phyloP scores from a whole-genome alignment of 2,888 invertebrate species.

The Rhamphomyia laevipes region DNA sequence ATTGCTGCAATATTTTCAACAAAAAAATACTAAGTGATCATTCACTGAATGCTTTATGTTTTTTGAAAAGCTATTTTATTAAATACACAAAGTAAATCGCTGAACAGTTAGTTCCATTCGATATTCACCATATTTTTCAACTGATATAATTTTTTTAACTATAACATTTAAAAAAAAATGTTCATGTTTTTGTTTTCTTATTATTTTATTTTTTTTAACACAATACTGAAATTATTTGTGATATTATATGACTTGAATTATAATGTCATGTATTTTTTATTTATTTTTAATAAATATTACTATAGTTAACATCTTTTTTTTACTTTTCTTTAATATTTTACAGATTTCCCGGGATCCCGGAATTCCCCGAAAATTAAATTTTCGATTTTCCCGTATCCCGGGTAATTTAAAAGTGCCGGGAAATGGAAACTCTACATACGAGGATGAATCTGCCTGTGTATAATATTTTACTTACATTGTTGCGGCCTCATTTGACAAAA shows the following conservation, averaged over 20 bases:
- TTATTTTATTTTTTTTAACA: not conserved
- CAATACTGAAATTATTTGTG: not conserved
- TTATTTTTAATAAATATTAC: not conserved
- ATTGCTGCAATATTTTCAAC: not conserved
- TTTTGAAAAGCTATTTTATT: not conserved
- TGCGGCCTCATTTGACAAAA: too few relatives aligned
- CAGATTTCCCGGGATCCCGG: not conserved
- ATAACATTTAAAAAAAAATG: not conserved
- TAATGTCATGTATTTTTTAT: not conserved
- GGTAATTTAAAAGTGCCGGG: too few relatives aligned
- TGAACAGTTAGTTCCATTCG: not conserved
- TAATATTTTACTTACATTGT: too few relatives aligned
- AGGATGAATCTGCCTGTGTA: too few relatives aligned
- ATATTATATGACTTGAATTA: not conserved
- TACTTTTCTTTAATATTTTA: not conserved
- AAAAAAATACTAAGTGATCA: not conserved
- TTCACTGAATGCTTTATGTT: not conserved
- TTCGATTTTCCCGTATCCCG: not conserved
- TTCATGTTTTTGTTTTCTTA: not conserved
- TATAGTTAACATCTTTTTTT: not conserved
- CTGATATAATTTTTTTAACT: not conserved
- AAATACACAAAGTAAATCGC: not conserved
- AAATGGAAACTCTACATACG: too few relatives aligned
- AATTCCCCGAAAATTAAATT: not conserved
- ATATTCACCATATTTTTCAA: not conserved